Percentiles rank a stretch among this genome's conserved stretches.
These are phyloP conservation scores for Eleginops maclovinus DNA, from an alignment of 2,113 vertebrate species.

Conservation along the genomic window DNA sequence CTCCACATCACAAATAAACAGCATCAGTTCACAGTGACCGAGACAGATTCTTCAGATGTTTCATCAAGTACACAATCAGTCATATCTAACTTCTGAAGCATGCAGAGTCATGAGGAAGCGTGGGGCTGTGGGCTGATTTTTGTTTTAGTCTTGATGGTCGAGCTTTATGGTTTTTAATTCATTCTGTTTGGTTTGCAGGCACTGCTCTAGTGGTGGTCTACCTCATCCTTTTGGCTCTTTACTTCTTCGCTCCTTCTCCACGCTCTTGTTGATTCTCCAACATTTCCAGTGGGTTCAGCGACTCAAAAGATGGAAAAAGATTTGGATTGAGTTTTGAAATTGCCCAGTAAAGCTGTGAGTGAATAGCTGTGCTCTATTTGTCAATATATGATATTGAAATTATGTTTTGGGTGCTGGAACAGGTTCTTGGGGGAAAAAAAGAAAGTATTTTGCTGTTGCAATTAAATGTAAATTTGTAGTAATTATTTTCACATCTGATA, in stretches of 20 bases:
- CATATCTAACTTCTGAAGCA: background rate
- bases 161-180: background rate
- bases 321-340: background rate
- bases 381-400: background rate
- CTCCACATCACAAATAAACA: background rate
- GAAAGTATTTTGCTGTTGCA: constrained; percentile 1
- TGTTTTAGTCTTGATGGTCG: background rate
- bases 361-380: background rate
- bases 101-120: background rate
- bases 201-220: constrained; percentile 87
- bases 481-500: background rate
- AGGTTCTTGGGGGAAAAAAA: too few species aligned
- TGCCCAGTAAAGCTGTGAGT: background rate
- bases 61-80: background rate
- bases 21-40: background rate
- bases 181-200: constrained; percentile 66
- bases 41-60: background rate
- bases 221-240: constrained; percentile 87
- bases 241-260: constrained; percentile 88
- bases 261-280: constrained; percentile 81
- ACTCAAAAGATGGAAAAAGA: constrained; percentile 4
- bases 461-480: constrained; percentile 25
- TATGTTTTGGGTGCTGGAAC: background rate
- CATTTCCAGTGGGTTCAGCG: background rate
- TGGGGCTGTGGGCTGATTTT: background rate